Evolutionary conservation across 2,797 vertebrate species (phyloP).

Genomic region (Sebastes paucispinis): DNA sequence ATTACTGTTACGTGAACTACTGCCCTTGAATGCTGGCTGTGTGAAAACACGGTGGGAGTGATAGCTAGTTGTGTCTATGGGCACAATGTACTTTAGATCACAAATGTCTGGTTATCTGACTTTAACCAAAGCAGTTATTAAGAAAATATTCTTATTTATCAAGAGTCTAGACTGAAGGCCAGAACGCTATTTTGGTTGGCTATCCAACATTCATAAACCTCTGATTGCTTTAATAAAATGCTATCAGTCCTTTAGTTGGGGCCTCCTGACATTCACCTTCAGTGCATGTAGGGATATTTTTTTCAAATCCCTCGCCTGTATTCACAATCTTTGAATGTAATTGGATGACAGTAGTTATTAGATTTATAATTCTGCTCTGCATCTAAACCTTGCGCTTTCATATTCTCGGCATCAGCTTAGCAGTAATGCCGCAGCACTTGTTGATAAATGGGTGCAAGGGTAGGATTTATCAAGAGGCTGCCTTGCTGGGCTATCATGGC

Average conservation of each 20-base stretch:
- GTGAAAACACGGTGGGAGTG: slow-evolving; percentile 49
- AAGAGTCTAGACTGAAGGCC: background rate
- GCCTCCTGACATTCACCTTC: background rate
- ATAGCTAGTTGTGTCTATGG: slow-evolving; percentile 45
- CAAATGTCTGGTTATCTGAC: slow-evolving; percentile 31
- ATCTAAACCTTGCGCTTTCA: slow-evolving; percentile 51
- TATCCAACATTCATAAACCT: background rate
- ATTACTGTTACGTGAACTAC: slow-evolving; percentile 63
- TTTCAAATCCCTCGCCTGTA: background rate
- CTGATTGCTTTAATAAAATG: background rate
- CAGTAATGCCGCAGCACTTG: slow-evolving; percentile 38
- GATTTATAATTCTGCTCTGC: slow-evolving; percentile 51
- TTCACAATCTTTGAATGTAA: slow-evolving; percentile 36
- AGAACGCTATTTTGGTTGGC: background rate
- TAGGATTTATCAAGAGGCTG: slow-evolving; percentile 61
- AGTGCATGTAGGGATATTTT: background rate
- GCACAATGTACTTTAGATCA: slow-evolving; percentile 24
- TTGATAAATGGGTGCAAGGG: slow-evolving; percentile 58
- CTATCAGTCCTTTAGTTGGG: background rate
- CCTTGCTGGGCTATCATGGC: slow-evolving; percentile 42
- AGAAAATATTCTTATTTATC: slow-evolving; percentile 9
- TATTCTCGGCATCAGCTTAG: slow-evolving; percentile 44
- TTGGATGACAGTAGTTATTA: slow-evolving; percentile 25
- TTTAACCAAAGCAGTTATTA: slow-evolving; percentile 26
- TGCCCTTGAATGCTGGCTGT: slow-evolving; percentile 41